Percentiles rank a stretch among this genome's conserved stretches.
Conservation (phyloP, 2,888 invertebrate species). For the Xiphydria camelus region DNA sequence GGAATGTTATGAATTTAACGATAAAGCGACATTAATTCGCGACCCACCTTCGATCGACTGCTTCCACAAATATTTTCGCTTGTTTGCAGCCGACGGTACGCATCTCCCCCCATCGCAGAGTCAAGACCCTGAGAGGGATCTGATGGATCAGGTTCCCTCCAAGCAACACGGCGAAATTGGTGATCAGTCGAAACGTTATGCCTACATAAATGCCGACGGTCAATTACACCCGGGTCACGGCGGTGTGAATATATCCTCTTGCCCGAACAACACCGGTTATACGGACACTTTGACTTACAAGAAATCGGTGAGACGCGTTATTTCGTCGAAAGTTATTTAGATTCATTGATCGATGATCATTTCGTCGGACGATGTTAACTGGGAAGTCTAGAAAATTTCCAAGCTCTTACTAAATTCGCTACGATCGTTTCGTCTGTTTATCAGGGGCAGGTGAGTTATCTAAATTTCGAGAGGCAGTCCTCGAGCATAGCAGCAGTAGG, state of each 20-base stretch:
- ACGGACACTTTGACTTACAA: slow-evolving; percentile 56
- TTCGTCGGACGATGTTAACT: not conserved
- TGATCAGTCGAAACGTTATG: slow-evolving; percentile 53
- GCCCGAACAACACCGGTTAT: slow-evolving; percentile 49
- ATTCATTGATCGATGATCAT: not conserved
- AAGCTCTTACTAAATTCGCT: too few species aligned
- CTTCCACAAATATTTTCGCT: too few species aligned
- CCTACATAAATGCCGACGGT: slow-evolving; percentile 52
- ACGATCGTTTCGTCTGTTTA: not conserved
- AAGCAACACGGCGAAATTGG: slow-evolving; percentile 49
- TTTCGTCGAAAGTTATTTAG: not conserved
- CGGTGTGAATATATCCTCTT: slow-evolving; percentile 52
- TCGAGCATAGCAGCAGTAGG: slow-evolving; percentile 76
- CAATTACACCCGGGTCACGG: slow-evolving; percentile 50
- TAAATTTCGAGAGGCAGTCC: slow-evolving; percentile 53
- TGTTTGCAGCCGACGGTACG: slow-evolving; percentile 47
- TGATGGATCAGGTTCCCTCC: slow-evolving; percentile 51
- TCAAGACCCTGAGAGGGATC: slow-evolving; percentile 51
- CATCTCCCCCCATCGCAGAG: slow-evolving; percentile 51
- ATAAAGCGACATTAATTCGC: too few species aligned
- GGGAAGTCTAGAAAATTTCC: too few species aligned
- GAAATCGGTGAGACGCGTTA: slow-evolving; percentile 39
- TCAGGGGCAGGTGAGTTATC: slow-evolving; percentile 54
- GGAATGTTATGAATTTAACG: not conserved
- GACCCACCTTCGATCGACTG: too few species aligned